Percentiles rank a stretch among this genome's conserved stretches.
Conservation (phyloP, 1,140 invertebrate genomes). For the Saccostrea cuccullata region DNA sequence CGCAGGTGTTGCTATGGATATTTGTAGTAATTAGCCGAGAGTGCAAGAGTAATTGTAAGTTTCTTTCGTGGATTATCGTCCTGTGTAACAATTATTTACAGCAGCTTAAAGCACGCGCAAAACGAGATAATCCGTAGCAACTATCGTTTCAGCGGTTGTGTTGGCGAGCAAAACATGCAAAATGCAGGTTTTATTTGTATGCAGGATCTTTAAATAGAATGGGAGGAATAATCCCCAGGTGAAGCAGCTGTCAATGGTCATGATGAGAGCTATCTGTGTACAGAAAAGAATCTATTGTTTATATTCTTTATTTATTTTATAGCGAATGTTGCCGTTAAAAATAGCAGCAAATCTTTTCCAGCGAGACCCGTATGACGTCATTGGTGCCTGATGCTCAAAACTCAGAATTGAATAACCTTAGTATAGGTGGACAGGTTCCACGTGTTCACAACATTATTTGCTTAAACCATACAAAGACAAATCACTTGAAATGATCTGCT, state of each 20-base stretch:
- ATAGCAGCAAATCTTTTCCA: slow-evolving; percentile 19
- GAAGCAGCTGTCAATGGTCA: neutral
- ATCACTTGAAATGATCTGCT: neutral
- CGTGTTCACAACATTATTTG: neutral
- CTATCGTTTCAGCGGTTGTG: neutral
- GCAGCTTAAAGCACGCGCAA: slow-evolving; percentile 22
- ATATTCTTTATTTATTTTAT: slow-evolving; percentile 28
- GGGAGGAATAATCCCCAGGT: neutral
- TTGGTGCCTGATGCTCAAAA: neutral
- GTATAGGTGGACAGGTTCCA: neutral
- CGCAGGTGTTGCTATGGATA: slow-evolving; percentile 32
- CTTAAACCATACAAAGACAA: no score
- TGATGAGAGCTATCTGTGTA: slow-evolving; percentile 15
- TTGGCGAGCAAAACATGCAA: neutral
- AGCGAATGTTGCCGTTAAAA: slow-evolving; percentile 14
- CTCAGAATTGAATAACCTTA: neutral
- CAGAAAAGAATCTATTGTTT: slow-evolving; percentile 32
- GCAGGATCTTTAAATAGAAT: neutral
- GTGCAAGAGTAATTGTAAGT: slow-evolving; percentile 35
- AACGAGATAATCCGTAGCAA: slow-evolving; percentile 23
- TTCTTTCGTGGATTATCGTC: slow-evolving; percentile 27
- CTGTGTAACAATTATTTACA: slow-evolving; percentile 26
- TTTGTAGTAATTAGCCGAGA: slow-evolving; percentile 28
- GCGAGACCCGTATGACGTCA: slow-evolving; percentile 28
- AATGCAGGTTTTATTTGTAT: neutral